phyloP scores from a whole-genome alignment of 2,888 invertebrate genomes.

The Iphiclides podalirius region DNA sequence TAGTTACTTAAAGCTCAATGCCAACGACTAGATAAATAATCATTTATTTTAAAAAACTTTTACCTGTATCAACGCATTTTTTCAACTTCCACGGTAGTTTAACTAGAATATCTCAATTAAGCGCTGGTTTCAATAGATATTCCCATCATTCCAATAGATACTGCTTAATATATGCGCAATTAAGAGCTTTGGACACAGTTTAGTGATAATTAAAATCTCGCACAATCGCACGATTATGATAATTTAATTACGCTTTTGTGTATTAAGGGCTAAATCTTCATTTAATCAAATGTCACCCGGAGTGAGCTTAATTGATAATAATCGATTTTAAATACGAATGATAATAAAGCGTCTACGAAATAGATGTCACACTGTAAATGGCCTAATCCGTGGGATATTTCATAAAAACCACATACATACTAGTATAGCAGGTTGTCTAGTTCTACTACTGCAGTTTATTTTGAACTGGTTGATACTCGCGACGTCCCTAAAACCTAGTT shows the following conservation, averaged over 20 bases:
- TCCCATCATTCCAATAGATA: slow-evolving; percentile 1
- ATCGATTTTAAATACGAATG: slow-evolving; percentile 9
- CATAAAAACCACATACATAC: too few relatives aligned
- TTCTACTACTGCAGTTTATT: too few relatives aligned
- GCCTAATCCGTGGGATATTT: not conserved
- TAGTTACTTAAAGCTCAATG: not conserved
- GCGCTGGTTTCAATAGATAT: not conserved
- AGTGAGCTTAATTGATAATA: slow-evolving; percentile 6
- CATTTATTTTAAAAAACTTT: not conserved
- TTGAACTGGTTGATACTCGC: too few relatives aligned
- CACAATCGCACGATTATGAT: slow-evolving; percentile 5
- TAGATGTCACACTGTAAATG: not conserved
- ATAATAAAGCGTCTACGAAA: slow-evolving; percentile 8
- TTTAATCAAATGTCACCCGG: not conserved
- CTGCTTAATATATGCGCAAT: slow-evolving; percentile 7
- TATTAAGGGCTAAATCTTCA: slow-evolving; percentile 9
- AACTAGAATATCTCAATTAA: not conserved
- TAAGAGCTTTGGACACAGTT: slow-evolving; percentile 6
- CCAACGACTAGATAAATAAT: not conserved
- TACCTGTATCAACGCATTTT: not conserved
- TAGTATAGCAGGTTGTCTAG: too few relatives aligned
- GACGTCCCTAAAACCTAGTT: too few relatives aligned
- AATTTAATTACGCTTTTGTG: slow-evolving; percentile 13
- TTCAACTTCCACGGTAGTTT: not conserved
- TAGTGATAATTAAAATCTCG: slow-evolving; percentile 4